Evolutionary conservation across 2,888 invertebrate species (phyloP), one percentile per base, ranked within the genome.

Genomic region (Mimas tiliae): DNA sequence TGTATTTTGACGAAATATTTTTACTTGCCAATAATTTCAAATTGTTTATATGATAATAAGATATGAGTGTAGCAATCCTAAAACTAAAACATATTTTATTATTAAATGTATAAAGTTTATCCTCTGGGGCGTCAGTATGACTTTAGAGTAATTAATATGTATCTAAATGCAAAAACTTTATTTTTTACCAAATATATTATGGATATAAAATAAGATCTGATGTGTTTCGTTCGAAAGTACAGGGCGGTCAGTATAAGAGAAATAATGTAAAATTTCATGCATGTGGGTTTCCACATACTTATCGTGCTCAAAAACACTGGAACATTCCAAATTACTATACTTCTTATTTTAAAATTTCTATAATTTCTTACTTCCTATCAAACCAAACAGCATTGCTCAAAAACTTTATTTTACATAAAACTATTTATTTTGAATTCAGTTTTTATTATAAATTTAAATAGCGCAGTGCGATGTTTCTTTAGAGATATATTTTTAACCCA

Each of bases 271-370:
- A 19, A 19, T 19, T 16, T 12, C n/a, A 53, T 27, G 27, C n/a
- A 53, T 27, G 27, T 27, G 1, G 27, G 27, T 27, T 27, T 27
- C 8, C 9, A 51, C 9, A 19, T 51, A 27, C 38, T 9, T 55
- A 38, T 55, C 55, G 9, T 38, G 8, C 16, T 55, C 53, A 14
- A 8, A 53, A 33, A 52, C 21, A 27, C 38, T 58, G 12, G 58
- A 58, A 58, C 58, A 58, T 58, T 58, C 58, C 58, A 19, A 58
- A 58, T 58, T 58, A 16, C 42, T 58, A 19, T 38, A 19, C 11
- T 6, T 50, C 7, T 9, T 0, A 45, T 19, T 8, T 19, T 50
- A n/a, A 4, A 19, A 1, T 50, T 50, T 50, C 19, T 2, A 19
- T 50, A 47, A 1, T 7, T 48, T 16, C 6, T 6, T 16, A 16